Conservation (phyloP, 2,797 vertebrate species). For the Myiotriccus ornatus region DNA sequence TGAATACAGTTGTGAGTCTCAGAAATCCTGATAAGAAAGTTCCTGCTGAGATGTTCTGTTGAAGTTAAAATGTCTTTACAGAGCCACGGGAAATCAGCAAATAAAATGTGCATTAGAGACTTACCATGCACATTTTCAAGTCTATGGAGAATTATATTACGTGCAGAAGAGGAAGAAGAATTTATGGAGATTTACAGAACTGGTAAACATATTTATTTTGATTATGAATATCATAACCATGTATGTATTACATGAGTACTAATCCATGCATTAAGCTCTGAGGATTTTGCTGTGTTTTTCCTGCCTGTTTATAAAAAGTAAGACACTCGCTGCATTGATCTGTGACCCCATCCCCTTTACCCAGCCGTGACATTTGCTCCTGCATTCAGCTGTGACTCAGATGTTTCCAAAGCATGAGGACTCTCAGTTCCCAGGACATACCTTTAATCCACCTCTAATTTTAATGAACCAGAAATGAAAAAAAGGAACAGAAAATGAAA, state of each 20-base stretch:
- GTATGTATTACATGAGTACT: neutral
- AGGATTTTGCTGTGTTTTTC: neutral
- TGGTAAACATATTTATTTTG: conserved; percentile 35
- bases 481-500: neutral
- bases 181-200: conserved; percentile 13
- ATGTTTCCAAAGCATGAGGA: neutral
- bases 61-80: conserved; percentile 17
- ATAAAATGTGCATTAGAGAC: conserved; percentile 33
- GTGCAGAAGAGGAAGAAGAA: neutral
- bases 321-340: neutral
- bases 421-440: neutral
- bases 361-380: neutral
- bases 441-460: neutral
- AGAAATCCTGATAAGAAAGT: conserved; percentile 57
- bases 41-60: conserved; percentile 51
- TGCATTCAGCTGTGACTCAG: neutral
- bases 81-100: conserved; percentile 53
- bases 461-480: neutral
- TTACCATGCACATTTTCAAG: neutral
- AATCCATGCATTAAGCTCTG: neutral
- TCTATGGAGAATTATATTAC: conserved; percentile 4
- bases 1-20: neutral
- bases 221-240: conserved; percentile 11
- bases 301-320: neutral
- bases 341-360: neutral